These are phyloP conservation scores for Oreochromis mossambicus DNA, from an alignment of 2,797 vertebrate species.

Conservation along the genomic window DNA sequence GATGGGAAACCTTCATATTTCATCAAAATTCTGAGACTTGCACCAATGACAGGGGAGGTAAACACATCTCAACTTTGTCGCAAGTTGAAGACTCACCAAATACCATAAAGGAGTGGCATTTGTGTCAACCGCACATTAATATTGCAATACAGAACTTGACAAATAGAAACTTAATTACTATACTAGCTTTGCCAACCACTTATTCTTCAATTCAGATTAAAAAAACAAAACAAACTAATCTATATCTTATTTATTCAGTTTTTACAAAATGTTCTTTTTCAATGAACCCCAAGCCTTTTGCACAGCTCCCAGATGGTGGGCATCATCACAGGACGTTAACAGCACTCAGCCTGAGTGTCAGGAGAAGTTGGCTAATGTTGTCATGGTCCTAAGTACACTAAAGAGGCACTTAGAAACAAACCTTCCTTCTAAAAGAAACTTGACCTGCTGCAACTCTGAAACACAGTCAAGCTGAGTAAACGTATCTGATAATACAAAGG, in stretches of 20 bases:
- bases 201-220: not conserved
- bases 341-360: not conserved
- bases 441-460: not conserved
- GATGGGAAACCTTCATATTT: not conserved
- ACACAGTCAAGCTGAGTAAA: not conserved
- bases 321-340: not conserved
- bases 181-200: not conserved
- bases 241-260: not conserved
- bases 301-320: not conserved
- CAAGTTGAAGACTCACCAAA: not conserved
- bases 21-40: too few species aligned
- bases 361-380: not conserved
- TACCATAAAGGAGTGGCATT: not conserved
- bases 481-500: not conserved
- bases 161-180: not conserved
- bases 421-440: not conserved
- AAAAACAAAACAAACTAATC: fast-evolving
- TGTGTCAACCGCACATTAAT: not conserved
- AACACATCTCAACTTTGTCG: not conserved
- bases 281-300: not conserved
- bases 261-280: not conserved
- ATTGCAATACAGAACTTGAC: not conserved
- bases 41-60: not conserved
- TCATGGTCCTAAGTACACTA: not conserved
- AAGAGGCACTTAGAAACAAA: not conserved